Evolutionary conservation across 1,140 invertebrate species (phyloP), one percentile per base, ranked within the genome.

Genomic region (Hycleus phaleratus): DNA sequence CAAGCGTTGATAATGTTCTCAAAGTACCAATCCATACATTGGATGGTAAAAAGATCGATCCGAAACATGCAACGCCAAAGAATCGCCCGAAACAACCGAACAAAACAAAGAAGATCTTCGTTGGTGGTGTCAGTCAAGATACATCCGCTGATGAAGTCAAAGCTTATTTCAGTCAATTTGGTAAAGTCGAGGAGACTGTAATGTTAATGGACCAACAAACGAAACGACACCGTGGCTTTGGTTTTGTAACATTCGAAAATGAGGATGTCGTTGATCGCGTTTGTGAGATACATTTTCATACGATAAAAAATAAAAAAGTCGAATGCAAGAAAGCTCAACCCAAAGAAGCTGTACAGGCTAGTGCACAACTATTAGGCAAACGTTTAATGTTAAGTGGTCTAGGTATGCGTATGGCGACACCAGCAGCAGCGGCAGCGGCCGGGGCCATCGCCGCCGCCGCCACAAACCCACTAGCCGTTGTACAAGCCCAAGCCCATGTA

Each of bases 121-220:
- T 93, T 1, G 91, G 91, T 38, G 91, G 91, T 40, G 91, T 95
- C 24, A 91, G 89, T 55, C 91, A 94, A 72, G 91, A 94, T 74
- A 94, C 91, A 0, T 91, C 88, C 26, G 87, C 88, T 49, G 91
- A 94, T 44, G 91, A 95, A 74, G 90, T 95, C 0, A 90, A 92
- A 74, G 86, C 87, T 12, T 94, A 93, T 75, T 95, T 94, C 79
- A 86, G 85, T 64, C 90, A 93, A 75, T 95, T 93, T 72, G 91
- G 91, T 9, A 90, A 91, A 73, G 91, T 93, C 24, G 90, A 93
- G 71, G 92, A 94, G 71, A 91, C 90, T 11, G 91, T 94, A 8
- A 93, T 94, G 91, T 81, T 94, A 62, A 94, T 94, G 91, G 92
- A 94, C 73, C 91, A 94, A 75, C 90, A 93, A 74, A 95, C 91